phyloP scores from a whole-genome alignment of 2,888 invertebrate genomes.

The Bombyx huttoni region DNA sequence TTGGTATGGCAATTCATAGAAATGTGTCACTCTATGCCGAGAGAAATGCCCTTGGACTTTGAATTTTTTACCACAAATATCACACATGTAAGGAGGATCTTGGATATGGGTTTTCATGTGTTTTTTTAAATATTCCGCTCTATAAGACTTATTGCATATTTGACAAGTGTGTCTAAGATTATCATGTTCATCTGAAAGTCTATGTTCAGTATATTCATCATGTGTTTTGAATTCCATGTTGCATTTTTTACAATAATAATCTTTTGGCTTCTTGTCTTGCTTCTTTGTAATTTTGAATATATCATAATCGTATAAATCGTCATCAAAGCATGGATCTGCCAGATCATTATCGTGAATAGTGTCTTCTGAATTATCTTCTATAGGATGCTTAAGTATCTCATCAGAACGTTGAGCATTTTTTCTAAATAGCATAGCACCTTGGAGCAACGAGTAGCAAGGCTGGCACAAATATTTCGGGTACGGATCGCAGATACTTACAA shows the following conservation, averaged over 20 bases:
- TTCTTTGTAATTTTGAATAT: slow-evolving; percentile 10
- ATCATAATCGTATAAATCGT: slow-evolving; percentile 11
- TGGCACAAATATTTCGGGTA: slow-evolving; percentile 47
- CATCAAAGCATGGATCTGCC: slow-evolving; percentile 6
- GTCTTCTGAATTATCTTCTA: slow-evolving; percentile 7
- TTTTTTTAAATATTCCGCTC: slow-evolving; percentile 35
- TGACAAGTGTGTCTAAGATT: slow-evolving; percentile 35
- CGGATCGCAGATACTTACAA: slow-evolving; percentile 29
- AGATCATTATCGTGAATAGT: slow-evolving; percentile 10
- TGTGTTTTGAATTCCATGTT: slow-evolving; percentile 33
- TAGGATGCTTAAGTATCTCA: slow-evolving; percentile 22
- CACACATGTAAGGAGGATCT: slow-evolving; percentile 39
- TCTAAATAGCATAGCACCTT: slow-evolving; percentile 45
- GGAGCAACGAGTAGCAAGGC: slow-evolving; percentile 35
- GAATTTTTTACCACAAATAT: slow-evolving; percentile 56
- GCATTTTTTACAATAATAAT: slow-evolving; percentile 37
- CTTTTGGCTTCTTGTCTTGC: slow-evolving; percentile 6
- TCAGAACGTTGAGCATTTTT: slow-evolving; percentile 50
- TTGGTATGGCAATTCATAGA: slow-evolving; percentile 42
- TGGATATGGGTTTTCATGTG: slow-evolving; percentile 38
- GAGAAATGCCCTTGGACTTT: slow-evolving; percentile 33
- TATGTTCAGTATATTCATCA: slow-evolving; percentile 39
- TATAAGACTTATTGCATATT: slow-evolving; percentile 43
- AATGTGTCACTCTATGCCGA: slow-evolving; percentile 49
- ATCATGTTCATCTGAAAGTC: slow-evolving; percentile 40